phyloP scores from a whole-genome alignment of 2,113 vertebrate species.

The Myotis yumanensis region DNA sequence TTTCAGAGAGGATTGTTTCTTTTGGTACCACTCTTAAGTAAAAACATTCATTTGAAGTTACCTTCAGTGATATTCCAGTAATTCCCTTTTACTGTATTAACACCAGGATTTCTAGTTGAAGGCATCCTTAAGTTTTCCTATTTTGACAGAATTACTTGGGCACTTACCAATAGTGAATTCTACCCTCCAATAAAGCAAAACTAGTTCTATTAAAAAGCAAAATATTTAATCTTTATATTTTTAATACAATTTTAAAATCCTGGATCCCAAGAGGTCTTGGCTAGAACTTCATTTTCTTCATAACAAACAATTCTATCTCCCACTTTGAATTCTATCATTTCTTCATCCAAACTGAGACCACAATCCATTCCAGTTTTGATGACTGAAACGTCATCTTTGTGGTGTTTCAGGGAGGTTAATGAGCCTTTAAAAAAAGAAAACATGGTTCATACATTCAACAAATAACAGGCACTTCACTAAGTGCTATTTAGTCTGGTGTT shows the following conservation, averaged over 20 bases:
- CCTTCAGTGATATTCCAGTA: neutral
- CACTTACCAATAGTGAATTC: neutral
- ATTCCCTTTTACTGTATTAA: neutral
- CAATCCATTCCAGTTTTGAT: slow-evolving; percentile 94
- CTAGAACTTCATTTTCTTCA: slow-evolving; percentile 82
- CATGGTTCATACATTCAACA: neutral
- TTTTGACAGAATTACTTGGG: neutral
- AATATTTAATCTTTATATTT: slow-evolving; percentile 5
- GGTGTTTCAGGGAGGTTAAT: slow-evolving; percentile 91
- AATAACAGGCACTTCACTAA: neutral
- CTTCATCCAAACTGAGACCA: slow-evolving; percentile 88
- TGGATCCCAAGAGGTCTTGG: slow-evolving; percentile 92
- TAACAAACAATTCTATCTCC: slow-evolving; percentile 93
- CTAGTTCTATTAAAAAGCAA: neutral
- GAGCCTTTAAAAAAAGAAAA: slow-evolving; percentile 82
- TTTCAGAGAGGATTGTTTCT: neutral
- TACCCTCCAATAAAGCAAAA: neutral
- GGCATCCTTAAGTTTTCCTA: neutral
- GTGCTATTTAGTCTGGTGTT: neutral
- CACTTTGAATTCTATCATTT: slow-evolving; percentile 81
- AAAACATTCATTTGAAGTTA: neutral
- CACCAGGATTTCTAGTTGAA: neutral
- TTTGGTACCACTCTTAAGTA: neutral
- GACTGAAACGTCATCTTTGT: slow-evolving; percentile 90
- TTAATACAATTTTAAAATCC: slow-evolving; percentile 87